A percentile compares a stretch with the other conserved stretches of the same genome.
Evolutionary conservation across 2,797 vertebrate genomes (phyloP).

Genomic region (Acropternis orthonyx): DNA sequence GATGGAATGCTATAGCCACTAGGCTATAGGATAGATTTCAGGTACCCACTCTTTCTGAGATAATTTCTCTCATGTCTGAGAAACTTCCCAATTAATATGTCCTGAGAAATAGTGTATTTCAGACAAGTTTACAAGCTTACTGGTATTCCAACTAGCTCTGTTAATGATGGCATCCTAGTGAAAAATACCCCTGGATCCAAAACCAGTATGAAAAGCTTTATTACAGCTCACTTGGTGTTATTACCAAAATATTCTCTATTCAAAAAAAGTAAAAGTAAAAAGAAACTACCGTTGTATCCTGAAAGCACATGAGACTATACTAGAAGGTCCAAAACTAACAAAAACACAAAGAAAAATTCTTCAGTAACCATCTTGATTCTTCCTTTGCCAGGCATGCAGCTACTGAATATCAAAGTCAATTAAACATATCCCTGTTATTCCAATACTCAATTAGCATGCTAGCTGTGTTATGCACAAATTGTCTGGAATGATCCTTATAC

Average conservation of each 20-base stretch:
- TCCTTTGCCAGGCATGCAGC: not conserved
- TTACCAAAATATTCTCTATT: not conserved
- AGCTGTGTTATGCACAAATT: not conserved
- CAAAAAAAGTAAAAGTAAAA: not conserved
- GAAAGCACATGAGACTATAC: not conserved
- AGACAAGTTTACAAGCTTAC: not conserved
- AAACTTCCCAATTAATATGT: not conserved
- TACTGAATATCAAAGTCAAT: not conserved
- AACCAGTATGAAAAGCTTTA: not conserved
- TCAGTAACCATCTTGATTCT: not conserved
- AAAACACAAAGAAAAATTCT: not conserved
- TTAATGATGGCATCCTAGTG: not conserved
- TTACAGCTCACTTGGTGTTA: not conserved
- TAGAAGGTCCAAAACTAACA: not conserved
- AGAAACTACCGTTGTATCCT: rapidly evolving
- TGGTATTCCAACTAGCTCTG: not conserved
- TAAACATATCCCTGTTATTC: not conserved
- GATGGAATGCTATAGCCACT: not conserved
- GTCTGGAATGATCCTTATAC: not conserved
- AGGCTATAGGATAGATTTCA: not conserved
- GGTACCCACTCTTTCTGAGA: not conserved
- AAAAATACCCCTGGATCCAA: not conserved
- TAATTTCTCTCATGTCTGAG: not conserved
- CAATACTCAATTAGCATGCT: not conserved
- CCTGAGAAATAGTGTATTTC: not conserved